These are phyloP conservation scores for Poecilia picta DNA, from an alignment of 2,797 vertebrate genomes.

Conservation along the genomic window DNA sequence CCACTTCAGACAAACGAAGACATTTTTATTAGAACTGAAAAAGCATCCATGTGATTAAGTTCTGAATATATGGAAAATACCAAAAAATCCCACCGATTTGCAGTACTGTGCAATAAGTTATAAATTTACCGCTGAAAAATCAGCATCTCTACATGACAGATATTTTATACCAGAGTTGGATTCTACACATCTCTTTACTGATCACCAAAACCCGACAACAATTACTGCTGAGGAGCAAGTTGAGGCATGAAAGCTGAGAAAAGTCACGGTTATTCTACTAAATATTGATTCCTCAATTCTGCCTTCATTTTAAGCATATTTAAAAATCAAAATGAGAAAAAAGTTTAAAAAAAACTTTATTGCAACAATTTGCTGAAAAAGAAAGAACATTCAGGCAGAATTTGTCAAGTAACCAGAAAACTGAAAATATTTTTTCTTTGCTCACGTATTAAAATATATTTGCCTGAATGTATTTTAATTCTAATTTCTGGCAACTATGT, in stretches of 20 bases:
- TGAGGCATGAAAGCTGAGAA: neutral
- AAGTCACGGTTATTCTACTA: neutral
- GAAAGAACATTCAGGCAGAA: neutral
- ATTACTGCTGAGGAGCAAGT: neutral
- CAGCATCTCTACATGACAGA: neutral
- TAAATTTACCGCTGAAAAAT: neutral
- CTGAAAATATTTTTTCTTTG: neutral
- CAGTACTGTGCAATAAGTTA: neutral
- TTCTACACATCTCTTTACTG: neutral
- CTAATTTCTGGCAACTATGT: neutral
- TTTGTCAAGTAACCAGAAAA: neutral
- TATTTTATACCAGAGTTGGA: neutral
- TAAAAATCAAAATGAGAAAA: neutral
- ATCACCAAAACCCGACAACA: neutral
- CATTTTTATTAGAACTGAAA: neutral
- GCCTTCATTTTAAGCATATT: neutral
- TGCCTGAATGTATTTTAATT: neutral
- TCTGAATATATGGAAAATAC: neutral
- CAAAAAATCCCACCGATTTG: neutral
- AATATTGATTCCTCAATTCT: neutral
- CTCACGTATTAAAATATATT: neutral
- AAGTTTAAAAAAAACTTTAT: neutral
- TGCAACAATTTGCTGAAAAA: neutral
- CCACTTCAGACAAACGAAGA: neutral
- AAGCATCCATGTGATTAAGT: neutral